Base-by-base conservation (phyloP, 2,888 invertebrate species). In the Caenorhabditis sp. region DNA sequence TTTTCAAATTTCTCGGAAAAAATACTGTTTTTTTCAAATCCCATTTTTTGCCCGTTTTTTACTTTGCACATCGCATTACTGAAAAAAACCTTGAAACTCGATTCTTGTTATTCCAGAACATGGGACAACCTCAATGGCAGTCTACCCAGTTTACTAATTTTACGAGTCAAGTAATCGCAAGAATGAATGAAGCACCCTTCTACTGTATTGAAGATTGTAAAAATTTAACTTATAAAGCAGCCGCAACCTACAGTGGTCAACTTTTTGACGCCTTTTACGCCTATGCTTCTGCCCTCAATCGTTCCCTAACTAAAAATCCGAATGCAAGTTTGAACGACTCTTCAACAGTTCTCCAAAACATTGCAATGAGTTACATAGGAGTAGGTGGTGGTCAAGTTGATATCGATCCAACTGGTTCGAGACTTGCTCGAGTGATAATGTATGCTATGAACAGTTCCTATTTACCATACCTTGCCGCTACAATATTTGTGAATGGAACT, bases 101-200 rank as follows among this genome's bases (percentile, higher is more conserved):
- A 5, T 26, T 31, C 8, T 26, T 36, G 3, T 10, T 3, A 43
- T 36, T 73, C 31, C 36, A 72, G 72, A 73, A 69, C 23, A 73
- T 73, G 73, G 73, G 73, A 66, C 55, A 57, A 59, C 55, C 69
- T 12, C 51, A 64, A 10, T 65, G 64, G 19, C 64, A 69, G n/a
- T 62, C 69, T 27, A 70, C 70, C 10, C 64, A 67, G 12, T 74
- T 72, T 60, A 55, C 66, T 23, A 65, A 70, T 24, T 82, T 83
- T 57, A 79, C 79, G 14, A 68, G 71, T 24, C 65, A 79, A 59
- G 79, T 83, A 1, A 73, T 81, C 6, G 37, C 59, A 10, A 62
- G 78, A 43, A 82, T 80, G 75, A 75, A 71, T 24, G 66, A 74
- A 14, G 68, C 78, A 12, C 83, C 83, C 14, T 83, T 82, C 59